A percentile compares a stretch with the other conserved stretches of the same genome.
These are phyloP conservation scores for Odontamblyopus lacepedii DNA, from an alignment of 2,797 vertebrate genomes.

Conservation along the genomic window DNA sequence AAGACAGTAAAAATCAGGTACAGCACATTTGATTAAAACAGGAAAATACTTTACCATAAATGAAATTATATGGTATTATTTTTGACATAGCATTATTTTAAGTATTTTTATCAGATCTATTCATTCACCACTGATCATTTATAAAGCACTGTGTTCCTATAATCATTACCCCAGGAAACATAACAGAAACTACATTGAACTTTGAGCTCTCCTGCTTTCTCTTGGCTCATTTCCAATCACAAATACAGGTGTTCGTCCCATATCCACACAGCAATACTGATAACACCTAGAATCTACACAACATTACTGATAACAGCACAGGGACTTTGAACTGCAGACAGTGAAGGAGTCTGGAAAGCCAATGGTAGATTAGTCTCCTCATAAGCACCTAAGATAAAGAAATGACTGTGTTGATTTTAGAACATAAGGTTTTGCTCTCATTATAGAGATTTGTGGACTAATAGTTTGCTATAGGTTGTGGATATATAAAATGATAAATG, in stretches of 20 bases:
- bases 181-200: too few species aligned
- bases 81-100: too few species aligned
- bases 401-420: slow-evolving; percentile 43
- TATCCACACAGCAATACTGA: slow-evolving; percentile 36
- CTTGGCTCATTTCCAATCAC: slow-evolving; percentile 3
- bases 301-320: slow-evolving; percentile 50
- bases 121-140: too few species aligned
- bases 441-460: slow-evolving; percentile 39
- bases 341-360: slow-evolving; percentile 22
- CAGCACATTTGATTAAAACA: too few species aligned
- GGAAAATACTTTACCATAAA: too few species aligned
- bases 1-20: too few species aligned
- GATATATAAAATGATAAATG: slow-evolving; percentile 42
- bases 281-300: slow-evolving; percentile 45
- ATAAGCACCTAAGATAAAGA: slow-evolving; percentile 36
- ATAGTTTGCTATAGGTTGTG: slow-evolving; percentile 26
- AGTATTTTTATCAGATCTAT: too few species aligned
- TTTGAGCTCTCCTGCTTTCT: too few species aligned
- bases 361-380: slow-evolving; percentile 23
- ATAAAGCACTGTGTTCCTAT: too few species aligned
- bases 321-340: slow-evolving; percentile 56
- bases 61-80: too few species aligned
- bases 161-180: too few species aligned
- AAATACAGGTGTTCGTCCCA: slow-evolving; percentile 56
- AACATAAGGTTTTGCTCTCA: slow-evolving; percentile 44